Evolutionary conservation across 2,113 vertebrate species (phyloP), one percentile per base, ranked within the genome.

Genomic region (Myiagra hebetior): DNA sequence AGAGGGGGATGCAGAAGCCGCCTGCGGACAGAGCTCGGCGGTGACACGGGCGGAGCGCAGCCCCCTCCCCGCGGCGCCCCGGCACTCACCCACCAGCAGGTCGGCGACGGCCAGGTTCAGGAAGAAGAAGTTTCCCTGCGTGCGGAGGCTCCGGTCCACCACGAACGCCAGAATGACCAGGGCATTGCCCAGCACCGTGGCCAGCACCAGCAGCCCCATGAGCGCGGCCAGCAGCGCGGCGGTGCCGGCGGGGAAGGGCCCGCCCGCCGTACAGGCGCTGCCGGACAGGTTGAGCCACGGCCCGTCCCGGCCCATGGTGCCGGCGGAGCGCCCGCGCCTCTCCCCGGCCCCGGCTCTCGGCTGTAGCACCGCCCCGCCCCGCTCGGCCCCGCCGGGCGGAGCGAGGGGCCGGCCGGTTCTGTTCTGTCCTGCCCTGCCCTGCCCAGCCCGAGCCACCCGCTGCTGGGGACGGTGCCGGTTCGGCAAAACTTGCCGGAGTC

Each of bases 81-180:
- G 15, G 6, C 22, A 98, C 98, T 98, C 96, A 98, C 98, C 98
- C 59, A 98, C 98, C 62, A 98, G 75, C 27, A 98, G 98, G 88
- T 98, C 97, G 28, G 98, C 98, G 7, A 98, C 85, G 27, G 98
- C 98, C 92, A 98, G 87, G 95, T 98, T 98, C n/a, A 98, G 96
- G 95, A 98, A 98, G 95, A 98, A 98, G 93, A 98, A 98, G 92
- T 98, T 98, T 35, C 98, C 97, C 50, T 98, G 98, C 20, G 97
- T 98, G 67, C 97, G 95, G 70, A 98, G 97, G 91, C 98, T 98
- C 39, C 97, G 97, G 78, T 98, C 98, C 64, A 97, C 98, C 23
- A 88, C 93, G 90, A 98, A 98, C 12, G 98, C 98, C 77, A 98
- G 85, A 50, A 98, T 97, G 67, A 98, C 98, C 60, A 98, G 77